A percentile compares a stretch with the other conserved stretches of the same genome.
phyloP scores from a whole-genome alignment of 2,113 vertebrate genomes.

The Paramisgurnus dabryanus region DNA sequence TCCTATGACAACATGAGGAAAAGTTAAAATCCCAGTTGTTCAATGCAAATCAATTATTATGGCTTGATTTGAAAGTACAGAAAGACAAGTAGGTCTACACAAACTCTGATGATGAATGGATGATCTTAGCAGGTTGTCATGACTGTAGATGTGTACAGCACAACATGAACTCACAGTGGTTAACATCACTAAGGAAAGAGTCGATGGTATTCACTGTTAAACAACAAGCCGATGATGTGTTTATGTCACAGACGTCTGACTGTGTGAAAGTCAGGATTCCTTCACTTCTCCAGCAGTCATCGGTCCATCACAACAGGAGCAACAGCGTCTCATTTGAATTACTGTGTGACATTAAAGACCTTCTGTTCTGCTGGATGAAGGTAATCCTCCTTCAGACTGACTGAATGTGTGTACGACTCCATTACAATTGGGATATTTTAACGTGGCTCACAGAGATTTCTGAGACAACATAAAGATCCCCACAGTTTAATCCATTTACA shows the following conservation, averaged over 20 bases:
- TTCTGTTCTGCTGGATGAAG: slow-evolving; percentile 15
- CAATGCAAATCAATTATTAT: no score
- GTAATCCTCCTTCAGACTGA: slow-evolving; percentile 11
- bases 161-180: slow-evolving; percentile 13
- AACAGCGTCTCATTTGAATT: slow-evolving; percentile 8
- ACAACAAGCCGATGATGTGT: slow-evolving; percentile 22
- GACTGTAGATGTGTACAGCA: background rate
- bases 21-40: no score
- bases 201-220: background rate
- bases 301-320: slow-evolving; percentile 19
- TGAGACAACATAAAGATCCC: slow-evolving; percentile 9
- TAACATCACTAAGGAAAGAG: background rate
- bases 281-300: slow-evolving; percentile 21
- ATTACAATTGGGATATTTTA: slow-evolving; percentile 28
- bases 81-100: no score
- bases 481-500: background rate
- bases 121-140: background rate
- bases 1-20: no score
- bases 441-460: background rate
- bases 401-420: background rate
- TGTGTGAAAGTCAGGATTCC: slow-evolving; percentile 12
- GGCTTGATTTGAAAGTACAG: no score
- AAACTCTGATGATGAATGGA: background rate
- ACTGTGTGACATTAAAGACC: slow-evolving; percentile 18
- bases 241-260: background rate